These are phyloP conservation scores for Illadopsis cleaveri DNA, from an alignment of 2,113 vertebrate species.

Conservation along the genomic window DNA sequence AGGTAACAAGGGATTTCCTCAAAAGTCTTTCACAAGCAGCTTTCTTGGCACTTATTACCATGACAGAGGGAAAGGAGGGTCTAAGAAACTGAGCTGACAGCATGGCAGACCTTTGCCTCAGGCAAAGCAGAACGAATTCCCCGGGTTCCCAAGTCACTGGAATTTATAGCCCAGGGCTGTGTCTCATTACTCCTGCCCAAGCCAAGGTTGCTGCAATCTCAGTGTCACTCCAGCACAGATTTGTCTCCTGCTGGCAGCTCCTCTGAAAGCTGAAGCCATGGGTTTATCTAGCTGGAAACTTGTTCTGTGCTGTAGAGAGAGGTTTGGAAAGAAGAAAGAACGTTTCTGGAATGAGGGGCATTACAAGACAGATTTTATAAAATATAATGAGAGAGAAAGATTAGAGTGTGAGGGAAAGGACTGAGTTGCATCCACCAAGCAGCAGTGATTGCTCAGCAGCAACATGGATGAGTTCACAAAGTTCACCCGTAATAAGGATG, in stretches of 20 bases:
- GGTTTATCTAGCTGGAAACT: background rate
- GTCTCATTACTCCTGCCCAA: slow-evolving; percentile 44
- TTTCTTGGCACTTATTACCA: slow-evolving; percentile 55
- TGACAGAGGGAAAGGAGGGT: slow-evolving; percentile 20
- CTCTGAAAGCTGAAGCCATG: background rate
- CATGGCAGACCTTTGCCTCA: slow-evolving; percentile 61
- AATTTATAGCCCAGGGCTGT: slow-evolving; percentile 60
- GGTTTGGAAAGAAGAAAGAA: background rate
- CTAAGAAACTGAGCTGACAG: slow-evolving; percentile 53
- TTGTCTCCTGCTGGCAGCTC: background rate
- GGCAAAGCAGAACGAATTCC: slow-evolving; percentile 60
- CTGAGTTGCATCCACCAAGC: background rate
- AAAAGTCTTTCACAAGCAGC: slow-evolving; percentile 41
- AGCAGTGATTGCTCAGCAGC: background rate
- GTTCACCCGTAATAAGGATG: background rate
- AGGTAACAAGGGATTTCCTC: slow-evolving; percentile 38
- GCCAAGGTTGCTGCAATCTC: slow-evolving; percentile 25
- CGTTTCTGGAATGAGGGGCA: background rate
- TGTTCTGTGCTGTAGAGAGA: background rate
- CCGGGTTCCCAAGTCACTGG: background rate
- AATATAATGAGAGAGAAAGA: background rate
- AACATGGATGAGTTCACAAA: background rate
- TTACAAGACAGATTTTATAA: background rate
- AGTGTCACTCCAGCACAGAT: background rate
- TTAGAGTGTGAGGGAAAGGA: background rate